phyloP scores from a whole-genome alignment of 1,140 invertebrate species.

The Macrocentrus cingulum region DNA sequence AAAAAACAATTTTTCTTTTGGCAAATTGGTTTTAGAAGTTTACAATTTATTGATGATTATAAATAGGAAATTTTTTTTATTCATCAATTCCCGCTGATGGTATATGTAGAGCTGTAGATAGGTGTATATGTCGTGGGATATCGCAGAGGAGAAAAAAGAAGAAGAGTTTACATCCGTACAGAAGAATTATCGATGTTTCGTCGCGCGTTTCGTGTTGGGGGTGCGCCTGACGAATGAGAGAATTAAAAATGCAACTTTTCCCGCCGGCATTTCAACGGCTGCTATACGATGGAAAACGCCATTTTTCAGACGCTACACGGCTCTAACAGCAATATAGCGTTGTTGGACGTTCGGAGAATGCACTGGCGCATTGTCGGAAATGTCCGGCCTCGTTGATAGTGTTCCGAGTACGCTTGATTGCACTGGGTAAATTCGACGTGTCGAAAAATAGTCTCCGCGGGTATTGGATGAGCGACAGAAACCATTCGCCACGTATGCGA shows the following conservation, averaged over 20 bases:
- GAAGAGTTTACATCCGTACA: too few species aligned
- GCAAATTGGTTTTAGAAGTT: too few species aligned
- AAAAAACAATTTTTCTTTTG: too few species aligned
- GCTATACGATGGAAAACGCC: neutral
- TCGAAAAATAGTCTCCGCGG: conserved; percentile 19
- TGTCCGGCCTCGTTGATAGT: conserved; percentile 12
- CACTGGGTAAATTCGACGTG: conserved; percentile 18
- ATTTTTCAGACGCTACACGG: conserved; percentile 29
- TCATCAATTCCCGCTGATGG: neutral
- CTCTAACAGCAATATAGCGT: neutral
- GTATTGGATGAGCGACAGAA: conserved; percentile 12
- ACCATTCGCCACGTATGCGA: conserved; percentile 12
- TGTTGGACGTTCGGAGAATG: neutral
- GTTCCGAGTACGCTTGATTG: conserved; percentile 7
- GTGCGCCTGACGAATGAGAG: conserved; percentile 23
- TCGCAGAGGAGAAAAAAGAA: neutral
- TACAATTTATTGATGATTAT: neutral
- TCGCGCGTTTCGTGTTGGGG: neutral
- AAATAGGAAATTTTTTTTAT: neutral
- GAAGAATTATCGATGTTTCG: neutral
- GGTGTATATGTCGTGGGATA: neutral
- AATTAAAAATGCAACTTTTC: conserved; percentile 40
- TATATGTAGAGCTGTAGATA: too few species aligned
- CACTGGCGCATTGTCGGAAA: neutral
- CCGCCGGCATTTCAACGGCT: conserved; percentile 24